Evolutionary conservation across 2,888 invertebrate species (phyloP), one percentile per base, ranked within the genome.

Genomic region (Agonopterix subpropinquella): DNA sequence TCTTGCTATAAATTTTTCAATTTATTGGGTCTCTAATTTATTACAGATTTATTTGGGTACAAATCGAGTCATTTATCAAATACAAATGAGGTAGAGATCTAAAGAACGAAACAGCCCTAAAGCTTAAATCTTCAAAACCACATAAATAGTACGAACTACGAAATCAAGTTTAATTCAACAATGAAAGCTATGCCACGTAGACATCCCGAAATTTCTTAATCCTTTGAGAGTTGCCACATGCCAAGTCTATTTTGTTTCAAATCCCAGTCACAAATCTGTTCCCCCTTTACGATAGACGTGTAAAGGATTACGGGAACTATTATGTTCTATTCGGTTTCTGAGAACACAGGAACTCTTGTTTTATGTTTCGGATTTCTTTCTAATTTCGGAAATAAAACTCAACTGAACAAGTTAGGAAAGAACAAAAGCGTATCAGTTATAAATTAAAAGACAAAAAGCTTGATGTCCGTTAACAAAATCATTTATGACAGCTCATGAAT

Each of bases 251-350:
- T 70, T 70, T 62, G 64, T 69, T 65, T 62, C 56, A 69, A 73
- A 70, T 67, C 68, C 70, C 62, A 58, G 62, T 62, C 68, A 78
- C 74, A 73, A 73, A 77, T 77, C 71, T 67, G 62, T 67, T 62
- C 58, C 52, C 70, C 67, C 64, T 68, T 67, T 65, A 68, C 73
- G 70, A 75, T 65, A 65, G 65, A 71, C 65, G 63, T 67, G 67
- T 72, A 71, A 74, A 73, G 79, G 80, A 80, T 81, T 80, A 80
- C 65, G 56, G 59, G 69, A 70, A 73, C 77, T 73, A 73, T 74
- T 67, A 73, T 64, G 66, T 71, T 70, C 61, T 65, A 66, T 70
- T 74, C 65, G 67, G 67, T 71, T 79, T 73, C 64, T 52, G 58
- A 60, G 70, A 70, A 54, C 52, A 48, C 36, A 65, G 62, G 61